Conservation (phyloP, 2,797 vertebrate genomes). For the Hapalemur alaotrensis region DNA sequence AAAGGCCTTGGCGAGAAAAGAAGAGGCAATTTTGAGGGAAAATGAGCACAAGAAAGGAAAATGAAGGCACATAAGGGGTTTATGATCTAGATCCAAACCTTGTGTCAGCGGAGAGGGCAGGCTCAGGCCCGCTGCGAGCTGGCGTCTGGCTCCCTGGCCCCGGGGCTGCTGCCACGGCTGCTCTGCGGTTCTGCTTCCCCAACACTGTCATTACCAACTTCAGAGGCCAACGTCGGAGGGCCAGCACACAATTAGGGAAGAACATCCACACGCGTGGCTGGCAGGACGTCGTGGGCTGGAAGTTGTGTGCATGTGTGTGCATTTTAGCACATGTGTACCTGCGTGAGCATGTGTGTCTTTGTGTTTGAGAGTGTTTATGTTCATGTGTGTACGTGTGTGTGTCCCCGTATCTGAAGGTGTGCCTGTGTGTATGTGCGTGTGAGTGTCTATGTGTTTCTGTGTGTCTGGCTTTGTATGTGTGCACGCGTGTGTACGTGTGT, state of each 20-base stretch:
- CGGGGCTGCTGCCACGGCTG: neutral
- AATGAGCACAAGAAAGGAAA: neutral
- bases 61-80: neutral
- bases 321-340: accelerated
- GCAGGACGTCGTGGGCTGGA: accelerated
- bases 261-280: accelerated
- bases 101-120: accelerated
- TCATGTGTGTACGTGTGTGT: accelerated
- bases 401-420: neutral
- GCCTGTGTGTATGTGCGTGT: too few relatives aligned
- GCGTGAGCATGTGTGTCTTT: accelerated
- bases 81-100: neutral
- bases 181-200: neutral
- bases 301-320: neutral
- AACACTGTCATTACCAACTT: too few relatives aligned
- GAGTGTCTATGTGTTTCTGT: too few relatives aligned
- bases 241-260: neutral
- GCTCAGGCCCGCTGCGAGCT: neutral
- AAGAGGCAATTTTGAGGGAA: neutral
- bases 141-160: neutral
- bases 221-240: neutral
- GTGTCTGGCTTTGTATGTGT: neutral
- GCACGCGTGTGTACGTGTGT: accelerated
- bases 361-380: too few relatives aligned
- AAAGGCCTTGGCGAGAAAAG: neutral